Conservation (phyloP, 1,140 invertebrate species). For the Protaetia brevitarsis region DNA sequence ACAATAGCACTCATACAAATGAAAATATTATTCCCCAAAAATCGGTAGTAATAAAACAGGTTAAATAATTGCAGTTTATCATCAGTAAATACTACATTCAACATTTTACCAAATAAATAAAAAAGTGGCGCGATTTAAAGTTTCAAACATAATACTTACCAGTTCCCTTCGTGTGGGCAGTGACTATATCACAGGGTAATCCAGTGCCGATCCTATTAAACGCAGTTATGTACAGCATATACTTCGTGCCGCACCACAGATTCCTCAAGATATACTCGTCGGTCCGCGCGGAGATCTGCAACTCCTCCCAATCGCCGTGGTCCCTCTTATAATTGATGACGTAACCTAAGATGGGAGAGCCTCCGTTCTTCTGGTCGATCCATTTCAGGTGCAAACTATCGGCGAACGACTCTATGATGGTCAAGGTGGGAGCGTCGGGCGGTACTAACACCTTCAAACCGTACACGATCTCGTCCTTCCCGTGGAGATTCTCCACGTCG, state of each 20-base stretch:
- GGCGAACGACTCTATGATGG: conserved; percentile 66
- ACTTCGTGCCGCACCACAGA: conserved; percentile 83
- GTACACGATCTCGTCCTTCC: conserved; percentile 81
- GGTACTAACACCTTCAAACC: conserved; percentile 65
- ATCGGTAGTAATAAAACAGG: too few species aligned
- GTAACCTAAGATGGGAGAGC: conserved; percentile 73
- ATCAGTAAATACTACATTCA: too few species aligned
- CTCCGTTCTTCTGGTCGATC: conserved; percentile 64
- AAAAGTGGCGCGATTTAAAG: background rate
- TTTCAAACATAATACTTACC: conserved; percentile 45
- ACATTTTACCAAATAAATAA: conserved; percentile 1
- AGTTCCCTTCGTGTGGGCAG: conserved; percentile 78
- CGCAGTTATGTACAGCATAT: conserved; percentile 84
- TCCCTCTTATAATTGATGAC: conserved; percentile 86
- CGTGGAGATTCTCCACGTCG: conserved; percentile 77
- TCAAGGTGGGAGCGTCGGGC: conserved; percentile 63
- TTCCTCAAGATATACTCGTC: conserved; percentile 74
- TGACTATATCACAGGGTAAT: conserved; percentile 79
- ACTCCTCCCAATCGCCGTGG: conserved; percentile 83
- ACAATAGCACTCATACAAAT: too few species aligned
- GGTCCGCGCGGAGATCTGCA: conserved; percentile 74
- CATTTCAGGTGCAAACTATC: conserved; percentile 65
- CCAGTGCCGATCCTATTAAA: conserved; percentile 87
- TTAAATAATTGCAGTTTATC: background rate
- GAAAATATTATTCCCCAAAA: too few species aligned